Evolutionary conservation across 2,888 invertebrate species (phyloP).

Genomic region (Spatulosminthurus flaviceps): DNA sequence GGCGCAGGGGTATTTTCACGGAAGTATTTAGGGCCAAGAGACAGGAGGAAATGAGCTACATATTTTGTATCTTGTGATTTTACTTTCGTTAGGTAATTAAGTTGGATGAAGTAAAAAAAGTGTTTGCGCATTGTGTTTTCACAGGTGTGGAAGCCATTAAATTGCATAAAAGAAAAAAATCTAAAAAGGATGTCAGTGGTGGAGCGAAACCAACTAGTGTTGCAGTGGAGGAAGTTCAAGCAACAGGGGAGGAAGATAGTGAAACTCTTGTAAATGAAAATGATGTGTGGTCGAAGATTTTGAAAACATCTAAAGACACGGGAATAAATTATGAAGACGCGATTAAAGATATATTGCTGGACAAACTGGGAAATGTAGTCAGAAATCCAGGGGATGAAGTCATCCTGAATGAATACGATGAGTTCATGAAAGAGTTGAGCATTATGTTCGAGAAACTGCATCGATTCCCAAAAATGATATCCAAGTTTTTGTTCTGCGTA

Average conservation of each 20-base stretch:
- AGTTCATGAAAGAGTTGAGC: constrained; percentile 56
- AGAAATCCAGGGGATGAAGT: constrained; percentile 41
- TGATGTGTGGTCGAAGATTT: constrained; percentile 35
- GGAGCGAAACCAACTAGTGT: not conserved
- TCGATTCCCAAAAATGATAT: constrained; percentile 61
- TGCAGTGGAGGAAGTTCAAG: not conserved
- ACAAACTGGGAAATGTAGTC: constrained; percentile 44
- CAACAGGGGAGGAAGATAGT: not conserved
- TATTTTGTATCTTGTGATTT: too few species aligned
- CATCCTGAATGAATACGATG: constrained; percentile 31
- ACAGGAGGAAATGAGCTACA: too few species aligned
- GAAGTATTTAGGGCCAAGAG: too few species aligned
- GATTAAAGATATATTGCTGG: constrained; percentile 29
- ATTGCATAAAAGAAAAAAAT: constrained; percentile 2
- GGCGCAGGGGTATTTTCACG: too few species aligned
- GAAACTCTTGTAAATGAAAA: not conserved
- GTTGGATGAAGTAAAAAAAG: too few species aligned
- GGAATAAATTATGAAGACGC: constrained; percentile 43
- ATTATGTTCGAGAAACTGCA: constrained; percentile 58
- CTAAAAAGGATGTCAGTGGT: not conserved
- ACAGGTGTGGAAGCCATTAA: not conserved
- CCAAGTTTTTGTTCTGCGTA: constrained; percentile 56
- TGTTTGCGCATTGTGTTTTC: not conserved
- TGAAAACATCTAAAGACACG: constrained; percentile 21
- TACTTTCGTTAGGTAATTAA: too few species aligned